A percentile compares a stretch with the other conserved stretches of the same genome.
phyloP scores from a whole-genome alignment of 2,113 vertebrate species.

The Naja naja region DNA sequence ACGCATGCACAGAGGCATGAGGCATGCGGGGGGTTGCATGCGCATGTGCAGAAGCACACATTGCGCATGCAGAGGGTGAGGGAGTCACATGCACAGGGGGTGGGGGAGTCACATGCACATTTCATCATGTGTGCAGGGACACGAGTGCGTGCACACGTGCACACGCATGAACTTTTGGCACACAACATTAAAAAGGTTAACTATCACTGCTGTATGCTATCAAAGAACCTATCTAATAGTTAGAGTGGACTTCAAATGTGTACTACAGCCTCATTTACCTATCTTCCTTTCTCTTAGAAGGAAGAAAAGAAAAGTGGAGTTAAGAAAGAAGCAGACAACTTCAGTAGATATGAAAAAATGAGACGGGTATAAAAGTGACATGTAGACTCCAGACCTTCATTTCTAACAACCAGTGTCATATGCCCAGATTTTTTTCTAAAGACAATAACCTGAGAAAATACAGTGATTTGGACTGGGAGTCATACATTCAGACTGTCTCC shows the following conservation, averaged over 20 bases:
- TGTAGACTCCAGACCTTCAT: not conserved
- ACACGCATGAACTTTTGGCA: too few relatives aligned
- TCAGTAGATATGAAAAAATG: not conserved
- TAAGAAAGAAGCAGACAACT: not conserved
- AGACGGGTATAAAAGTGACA: not conserved
- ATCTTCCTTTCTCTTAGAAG: not conserved
- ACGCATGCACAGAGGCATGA: too few relatives aligned
- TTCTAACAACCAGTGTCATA: not conserved
- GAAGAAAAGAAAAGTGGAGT: not conserved
- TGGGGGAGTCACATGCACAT: too few relatives aligned
- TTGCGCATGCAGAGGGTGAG: too few relatives aligned
- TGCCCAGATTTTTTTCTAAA: not conserved
- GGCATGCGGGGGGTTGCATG: too few relatives aligned
- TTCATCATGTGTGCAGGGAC: too few relatives aligned
- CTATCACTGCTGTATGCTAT: not conserved
- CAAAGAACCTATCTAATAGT: not conserved
- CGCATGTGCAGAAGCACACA: too few relatives aligned
- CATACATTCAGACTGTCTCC: not conserved
- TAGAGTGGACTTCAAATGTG: not conserved
- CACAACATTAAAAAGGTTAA: too few relatives aligned
- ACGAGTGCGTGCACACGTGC: too few relatives aligned
- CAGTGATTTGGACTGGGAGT: not conserved
- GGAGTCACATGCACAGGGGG: too few relatives aligned
- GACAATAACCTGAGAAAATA: not conserved
- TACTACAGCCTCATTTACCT: not conserved